These are phyloP conservation scores for Halesus radiatus DNA, from an alignment of 1,140 invertebrate genomes.

Conservation along the genomic window DNA sequence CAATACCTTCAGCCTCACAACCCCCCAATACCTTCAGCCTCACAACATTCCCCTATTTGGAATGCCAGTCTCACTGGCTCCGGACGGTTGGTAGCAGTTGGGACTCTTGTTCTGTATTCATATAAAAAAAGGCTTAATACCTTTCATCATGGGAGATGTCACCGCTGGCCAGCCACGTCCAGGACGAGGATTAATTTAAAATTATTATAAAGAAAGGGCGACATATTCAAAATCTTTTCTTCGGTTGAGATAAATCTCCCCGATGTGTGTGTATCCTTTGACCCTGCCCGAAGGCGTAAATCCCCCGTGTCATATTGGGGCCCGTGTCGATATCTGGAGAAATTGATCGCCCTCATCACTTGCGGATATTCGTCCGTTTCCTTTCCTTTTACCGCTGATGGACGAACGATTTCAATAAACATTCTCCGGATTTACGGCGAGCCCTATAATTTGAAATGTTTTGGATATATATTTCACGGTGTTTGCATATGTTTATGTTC, in stretches of 20 bases:
- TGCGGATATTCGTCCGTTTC: slow-evolving; percentile 16
- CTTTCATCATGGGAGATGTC: no score
- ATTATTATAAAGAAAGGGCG: no score
- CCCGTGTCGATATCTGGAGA: neutral
- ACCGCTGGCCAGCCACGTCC: no score
- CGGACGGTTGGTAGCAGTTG: no score
- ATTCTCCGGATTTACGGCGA: slow-evolving; percentile 22
- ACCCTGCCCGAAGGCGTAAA: slow-evolving; percentile 1
- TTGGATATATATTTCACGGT: slow-evolving; percentile 5
- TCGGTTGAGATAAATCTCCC: neutral
- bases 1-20: no score
- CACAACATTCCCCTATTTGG: no score
- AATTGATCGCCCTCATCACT: slow-evolving; percentile 29
- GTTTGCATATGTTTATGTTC: slow-evolving; percentile 16
- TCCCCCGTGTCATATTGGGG: neutral
- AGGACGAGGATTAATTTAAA: no score
- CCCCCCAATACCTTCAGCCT: no score
- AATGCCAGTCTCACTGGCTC: no score
- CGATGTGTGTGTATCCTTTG: neutral
- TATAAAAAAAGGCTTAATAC: no score
- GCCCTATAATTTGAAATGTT: slow-evolving; percentile 16
- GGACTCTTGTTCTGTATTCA: no score
- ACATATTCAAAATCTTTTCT: neutral
- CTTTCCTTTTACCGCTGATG: slow-evolving; percentile 30
- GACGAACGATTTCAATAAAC: slow-evolving; percentile 37